Conservation (phyloP, 2,797 vertebrate genomes). For the Lacerta viridis region DNA sequence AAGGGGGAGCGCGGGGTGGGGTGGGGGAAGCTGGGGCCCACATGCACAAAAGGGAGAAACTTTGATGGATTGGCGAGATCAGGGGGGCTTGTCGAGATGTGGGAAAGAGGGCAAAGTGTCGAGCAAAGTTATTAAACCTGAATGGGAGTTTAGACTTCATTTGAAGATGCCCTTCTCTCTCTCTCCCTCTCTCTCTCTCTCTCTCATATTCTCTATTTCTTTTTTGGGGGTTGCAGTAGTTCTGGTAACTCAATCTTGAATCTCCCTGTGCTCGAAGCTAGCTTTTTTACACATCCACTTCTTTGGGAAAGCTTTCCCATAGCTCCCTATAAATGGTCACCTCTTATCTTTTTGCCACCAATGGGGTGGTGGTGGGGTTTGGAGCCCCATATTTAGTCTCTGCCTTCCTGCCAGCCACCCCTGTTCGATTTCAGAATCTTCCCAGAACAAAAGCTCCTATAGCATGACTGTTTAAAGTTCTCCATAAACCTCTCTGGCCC, state of each 20-base stretch:
- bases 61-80: conserved; percentile 70
- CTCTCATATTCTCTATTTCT: no score
- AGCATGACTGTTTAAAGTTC: no score
- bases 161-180: conserved; percentile 39
- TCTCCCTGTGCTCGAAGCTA: neutral
- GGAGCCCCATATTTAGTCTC: neutral
- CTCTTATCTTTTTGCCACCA: neutral
- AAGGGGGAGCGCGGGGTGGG: conserved; percentile 57
- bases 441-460: neutral
- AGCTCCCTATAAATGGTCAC: neutral
- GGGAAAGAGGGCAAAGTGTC: conserved; percentile 81
- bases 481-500: no score
- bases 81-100: conserved; percentile 77
- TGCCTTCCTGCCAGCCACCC: fast-evolving
- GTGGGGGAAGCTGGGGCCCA: conserved; percentile 51
- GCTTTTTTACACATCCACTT: neutral
- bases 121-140: conserved; percentile 61
- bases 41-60: conserved; percentile 71
- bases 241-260: conserved; percentile 41
- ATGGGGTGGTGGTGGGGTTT: no score
- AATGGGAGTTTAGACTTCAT: conserved; percentile 58
- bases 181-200: no score
- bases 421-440: no score
- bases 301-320: neutral
- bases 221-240: neutral